phyloP scores from a whole-genome alignment of 1,140 invertebrate genomes.

The Bombus affinis region DNA sequence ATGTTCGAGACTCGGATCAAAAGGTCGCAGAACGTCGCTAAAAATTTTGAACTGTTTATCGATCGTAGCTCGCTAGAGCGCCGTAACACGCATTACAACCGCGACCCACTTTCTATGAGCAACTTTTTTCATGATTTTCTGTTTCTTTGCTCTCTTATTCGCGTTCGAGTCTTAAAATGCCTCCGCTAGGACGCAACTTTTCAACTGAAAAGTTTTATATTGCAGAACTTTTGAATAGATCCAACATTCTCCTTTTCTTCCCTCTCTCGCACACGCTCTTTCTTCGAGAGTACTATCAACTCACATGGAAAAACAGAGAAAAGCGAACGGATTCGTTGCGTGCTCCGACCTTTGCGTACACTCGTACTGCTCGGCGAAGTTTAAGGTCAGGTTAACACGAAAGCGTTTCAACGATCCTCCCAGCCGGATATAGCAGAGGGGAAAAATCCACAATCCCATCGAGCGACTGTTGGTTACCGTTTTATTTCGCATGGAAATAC shows the following conservation, averaged over 20 bases:
- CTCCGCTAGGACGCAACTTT: not conserved
- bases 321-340: not conserved
- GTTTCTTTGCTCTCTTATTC: not conserved
- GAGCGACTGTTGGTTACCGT: not conserved
- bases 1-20: not conserved
- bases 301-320: not conserved
- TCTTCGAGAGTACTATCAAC: not conserved
- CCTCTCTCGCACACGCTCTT: not conserved
- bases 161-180: not conserved
- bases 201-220: conserved; percentile 35
- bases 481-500: conserved; percentile 12
- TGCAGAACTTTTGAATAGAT: conserved; percentile 17
- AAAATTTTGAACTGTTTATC: conserved; percentile 4
- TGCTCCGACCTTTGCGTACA: not conserved
- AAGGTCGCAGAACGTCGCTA: not conserved
- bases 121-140: conserved; percentile 35
- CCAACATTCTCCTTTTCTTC: not conserved
- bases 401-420: not conserved
- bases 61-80: not conserved
- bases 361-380: not conserved
- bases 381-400: conserved; percentile 48
- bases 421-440: not conserved
- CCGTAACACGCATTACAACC: not conserved
- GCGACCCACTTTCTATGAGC: not conserved
- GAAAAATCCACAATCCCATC: conserved; percentile 3